Evolutionary conservation across 2,113 vertebrate species (phyloP).

Genomic region (Paradoxurus hermaphroditus): DNA sequence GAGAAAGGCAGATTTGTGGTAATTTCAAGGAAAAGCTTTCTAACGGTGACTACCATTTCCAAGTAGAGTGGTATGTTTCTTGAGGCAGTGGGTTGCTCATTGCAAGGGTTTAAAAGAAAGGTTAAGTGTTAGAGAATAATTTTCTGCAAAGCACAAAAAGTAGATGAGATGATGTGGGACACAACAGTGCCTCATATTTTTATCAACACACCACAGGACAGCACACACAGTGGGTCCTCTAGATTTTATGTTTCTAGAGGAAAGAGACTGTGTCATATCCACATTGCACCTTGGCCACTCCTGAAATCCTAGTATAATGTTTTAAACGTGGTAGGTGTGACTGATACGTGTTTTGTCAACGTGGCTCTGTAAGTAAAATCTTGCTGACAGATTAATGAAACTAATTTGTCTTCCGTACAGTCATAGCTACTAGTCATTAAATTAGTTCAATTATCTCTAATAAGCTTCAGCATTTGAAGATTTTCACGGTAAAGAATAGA

Average conservation of each 20-base stretch:
- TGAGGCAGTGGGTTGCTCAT: not conserved
- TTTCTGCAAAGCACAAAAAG: not conserved
- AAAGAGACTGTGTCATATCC: not conserved
- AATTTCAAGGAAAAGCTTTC: slow-evolving; percentile 20
- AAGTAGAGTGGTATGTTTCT: not conserved
- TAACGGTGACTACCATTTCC: not conserved
- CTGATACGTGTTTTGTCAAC: not conserved
- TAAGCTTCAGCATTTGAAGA: not conserved
- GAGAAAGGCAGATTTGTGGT: not conserved
- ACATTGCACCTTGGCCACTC: not conserved
- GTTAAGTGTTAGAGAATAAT: not conserved
- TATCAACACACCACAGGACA: not conserved
- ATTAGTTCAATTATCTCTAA: slow-evolving; percentile 9
- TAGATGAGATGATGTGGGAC: not conserved
- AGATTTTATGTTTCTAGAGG: not conserved
- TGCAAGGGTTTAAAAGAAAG: not conserved
- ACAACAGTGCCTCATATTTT: not conserved
- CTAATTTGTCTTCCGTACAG: slow-evolving; percentile 4
- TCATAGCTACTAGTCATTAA: not conserved
- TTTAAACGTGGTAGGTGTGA: not conserved
- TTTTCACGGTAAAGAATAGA: slow-evolving; percentile 12
- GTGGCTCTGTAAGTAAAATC: slow-evolving; percentile 31
- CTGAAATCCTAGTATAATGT: not conserved
- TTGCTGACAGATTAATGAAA: slow-evolving; percentile 4
- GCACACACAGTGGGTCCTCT: not conserved